Base-by-base conservation (phyloP, 1,140 invertebrate species). In the Stratiolaelaps scimitus region DNA sequence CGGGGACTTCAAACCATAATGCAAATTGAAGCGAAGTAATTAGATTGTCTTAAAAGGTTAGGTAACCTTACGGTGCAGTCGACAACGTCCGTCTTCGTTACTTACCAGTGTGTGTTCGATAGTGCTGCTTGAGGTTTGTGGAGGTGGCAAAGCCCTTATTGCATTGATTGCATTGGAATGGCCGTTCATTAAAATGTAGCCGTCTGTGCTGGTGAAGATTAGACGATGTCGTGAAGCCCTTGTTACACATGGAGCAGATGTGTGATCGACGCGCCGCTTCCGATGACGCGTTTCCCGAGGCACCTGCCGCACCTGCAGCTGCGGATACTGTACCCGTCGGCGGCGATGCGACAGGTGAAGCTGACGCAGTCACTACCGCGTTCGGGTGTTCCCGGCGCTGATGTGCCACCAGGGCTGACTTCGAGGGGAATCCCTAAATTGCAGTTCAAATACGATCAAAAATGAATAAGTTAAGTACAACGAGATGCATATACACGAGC, bases 41-140 rank as follows among this genome's bases (percentile, higher is more conserved):
- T 13, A 13, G 44, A 45, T n/a, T n/a, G 44, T 13, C 44, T 13
- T n/a, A 40, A 28, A 15, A 4, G 47, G 15, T 48, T 48, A 28
- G 15, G 15, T 7, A 48, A 15, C 15, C 7, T 23, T 23, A 4
- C 26, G 4, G 47, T 7, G 15, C 47, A 23, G 47, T 20, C 7
- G 47, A 48, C 26, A 48, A 15, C 4, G 47, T 45, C 13, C 44
- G 19, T 48, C 47, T 6, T 28, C 19, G 47, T 7, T 48, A 20
- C 47, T 60, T 34, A n/a, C 72, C 73, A 53, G 67, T 66, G 64
- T 72, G 71, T 2, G 66, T 68, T 13, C 65, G 43, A 34, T 66
- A 66, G 43, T 70, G 69, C 45, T 66, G 64, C 19, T 66, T 28
- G 5, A 70, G 48, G 17, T 67, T 68, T 15, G 67, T 64, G 23